Evolutionary conservation across 2,888 invertebrate genomes (phyloP).

Genomic region (Dicyrtomina minuta): DNA sequence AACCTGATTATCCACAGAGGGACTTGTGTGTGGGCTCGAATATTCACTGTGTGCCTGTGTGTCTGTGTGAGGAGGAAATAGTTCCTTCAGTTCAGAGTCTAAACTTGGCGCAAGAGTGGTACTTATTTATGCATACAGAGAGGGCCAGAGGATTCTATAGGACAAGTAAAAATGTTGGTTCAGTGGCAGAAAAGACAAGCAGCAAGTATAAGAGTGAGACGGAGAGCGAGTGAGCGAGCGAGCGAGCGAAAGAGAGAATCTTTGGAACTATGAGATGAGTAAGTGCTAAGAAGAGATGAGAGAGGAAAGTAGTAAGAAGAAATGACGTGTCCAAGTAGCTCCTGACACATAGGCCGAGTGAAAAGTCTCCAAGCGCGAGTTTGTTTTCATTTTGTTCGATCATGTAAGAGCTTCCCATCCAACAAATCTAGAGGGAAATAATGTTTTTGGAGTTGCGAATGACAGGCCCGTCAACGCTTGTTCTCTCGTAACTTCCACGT

Average conservation of each 20-base stretch:
- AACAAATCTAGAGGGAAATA: constrained; percentile 31
- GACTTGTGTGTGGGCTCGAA: background rate
- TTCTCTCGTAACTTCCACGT: constrained; percentile 39
- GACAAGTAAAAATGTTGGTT: background rate
- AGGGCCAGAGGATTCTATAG: background rate
- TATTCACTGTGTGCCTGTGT: background rate
- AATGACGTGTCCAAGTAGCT: constrained; percentile 30
- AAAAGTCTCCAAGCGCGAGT: constrained; percentile 39
- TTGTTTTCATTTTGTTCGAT: constrained; percentile 35
- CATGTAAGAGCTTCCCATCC: constrained; percentile 22
- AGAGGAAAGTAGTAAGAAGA: constrained; percentile 20
- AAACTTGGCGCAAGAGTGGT: background rate
- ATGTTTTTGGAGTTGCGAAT: constrained; percentile 37
- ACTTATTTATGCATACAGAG: constrained; percentile 28
- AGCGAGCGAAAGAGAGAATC: constrained; percentile 16
- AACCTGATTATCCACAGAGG: constrained; percentile 12
- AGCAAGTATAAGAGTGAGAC: no score
- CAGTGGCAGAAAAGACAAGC: background rate
- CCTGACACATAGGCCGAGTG: constrained; percentile 29
- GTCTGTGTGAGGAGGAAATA: background rate
- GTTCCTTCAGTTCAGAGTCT: no score
- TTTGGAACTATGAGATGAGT: constrained; percentile 10
- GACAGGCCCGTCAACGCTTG: constrained; percentile 35
- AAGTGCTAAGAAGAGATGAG: constrained; percentile 18
- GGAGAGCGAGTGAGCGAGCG: background rate